Conservation (phyloP, 1,140 invertebrate genomes). For the Drosophila tropicalis region DNA sequence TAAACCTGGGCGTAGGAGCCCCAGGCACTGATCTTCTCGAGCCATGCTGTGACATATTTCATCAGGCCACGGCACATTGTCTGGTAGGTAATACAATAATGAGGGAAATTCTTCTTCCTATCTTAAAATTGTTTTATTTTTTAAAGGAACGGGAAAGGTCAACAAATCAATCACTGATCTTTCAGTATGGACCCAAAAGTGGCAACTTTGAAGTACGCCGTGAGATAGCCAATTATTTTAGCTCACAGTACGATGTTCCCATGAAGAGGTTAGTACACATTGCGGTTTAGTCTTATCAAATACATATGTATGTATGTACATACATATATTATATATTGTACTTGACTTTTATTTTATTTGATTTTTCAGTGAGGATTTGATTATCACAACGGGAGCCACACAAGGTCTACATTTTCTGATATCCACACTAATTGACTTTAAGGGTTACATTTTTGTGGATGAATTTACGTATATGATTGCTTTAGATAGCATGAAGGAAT, state of each 20-base stretch:
- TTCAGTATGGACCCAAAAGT: constrained; percentile 85
- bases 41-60: constrained; percentile 83
- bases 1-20: constrained; percentile 85
- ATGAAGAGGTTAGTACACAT: constrained; percentile 77
- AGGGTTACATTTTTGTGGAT: constrained; percentile 87
- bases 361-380: constrained; percentile 85
- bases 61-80: constrained; percentile 84
- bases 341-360: not conserved
- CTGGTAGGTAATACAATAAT: constrained; percentile 74
- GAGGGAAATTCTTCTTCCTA: not conserved
- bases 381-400: constrained; percentile 87
- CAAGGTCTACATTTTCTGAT: constrained; percentile 86
- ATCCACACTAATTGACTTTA: constrained; percentile 85
- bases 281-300: constrained; percentile 22
- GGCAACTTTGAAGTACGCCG: constrained; percentile 84
- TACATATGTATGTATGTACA: no score
- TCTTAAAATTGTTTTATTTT: not conserved
- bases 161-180: constrained; percentile 84
- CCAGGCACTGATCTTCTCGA: constrained; percentile 85
- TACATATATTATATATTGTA: no score
- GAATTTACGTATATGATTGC: constrained; percentile 89
- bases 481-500: constrained; percentile 85
- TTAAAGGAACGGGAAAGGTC: constrained; percentile 83
- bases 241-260: constrained; percentile 82
- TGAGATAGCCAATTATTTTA: constrained; percentile 84